Conservation (phyloP, 2,888 invertebrate species). For the Drosophila testacea region DNA sequence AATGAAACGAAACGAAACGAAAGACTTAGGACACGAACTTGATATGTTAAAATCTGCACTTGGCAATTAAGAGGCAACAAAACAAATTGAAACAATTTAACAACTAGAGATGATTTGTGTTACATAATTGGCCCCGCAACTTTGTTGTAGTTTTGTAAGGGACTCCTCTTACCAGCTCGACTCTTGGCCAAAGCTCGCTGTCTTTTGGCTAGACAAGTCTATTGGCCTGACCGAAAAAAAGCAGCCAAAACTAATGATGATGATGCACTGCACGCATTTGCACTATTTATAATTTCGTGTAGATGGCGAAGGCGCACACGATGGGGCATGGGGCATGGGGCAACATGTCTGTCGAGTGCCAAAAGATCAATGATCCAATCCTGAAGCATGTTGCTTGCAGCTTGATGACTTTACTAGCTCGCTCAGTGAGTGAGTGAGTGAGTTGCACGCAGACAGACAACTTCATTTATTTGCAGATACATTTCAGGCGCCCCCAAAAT, state of each 20-base stretch:
- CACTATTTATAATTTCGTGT: slow-evolving; percentile 80
- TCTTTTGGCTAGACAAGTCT: slow-evolving; percentile 65
- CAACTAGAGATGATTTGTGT: slow-evolving; percentile 56
- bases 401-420: slow-evolving; percentile 77
- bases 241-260: slow-evolving; percentile 78
- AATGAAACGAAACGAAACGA: slow-evolving; percentile 19
- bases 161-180: neutral
- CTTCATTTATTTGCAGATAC: slow-evolving; percentile 83
- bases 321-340: slow-evolving; percentile 14
- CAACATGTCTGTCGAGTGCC: slow-evolving; percentile 72
- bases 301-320: slow-evolving; percentile 44
- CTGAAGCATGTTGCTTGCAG: slow-evolving; percentile 53
- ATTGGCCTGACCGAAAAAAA: slow-evolving; percentile 66
- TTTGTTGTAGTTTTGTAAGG: slow-evolving; percentile 14
- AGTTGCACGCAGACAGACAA: slow-evolving; percentile 66
- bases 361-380: slow-evolving; percentile 83
- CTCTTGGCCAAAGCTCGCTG: neutral
- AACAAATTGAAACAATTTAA: slow-evolving; percentile 78
- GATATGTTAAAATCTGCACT: slow-evolving; percentile 34
- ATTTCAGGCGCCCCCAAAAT: slow-evolving; percentile 72
- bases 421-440: slow-evolving; percentile 33
- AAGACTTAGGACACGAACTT: slow-evolving; percentile 36
- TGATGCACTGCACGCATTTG: slow-evolving; percentile 81
- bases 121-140: slow-evolving; percentile 53
- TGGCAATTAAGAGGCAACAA: slow-evolving; percentile 50